A percentile compares a stretch with the other conserved stretches of the same genome.
phyloP scores from a whole-genome alignment of 2,113 vertebrate genomes.

The Onychostoma macrolepis region DNA sequence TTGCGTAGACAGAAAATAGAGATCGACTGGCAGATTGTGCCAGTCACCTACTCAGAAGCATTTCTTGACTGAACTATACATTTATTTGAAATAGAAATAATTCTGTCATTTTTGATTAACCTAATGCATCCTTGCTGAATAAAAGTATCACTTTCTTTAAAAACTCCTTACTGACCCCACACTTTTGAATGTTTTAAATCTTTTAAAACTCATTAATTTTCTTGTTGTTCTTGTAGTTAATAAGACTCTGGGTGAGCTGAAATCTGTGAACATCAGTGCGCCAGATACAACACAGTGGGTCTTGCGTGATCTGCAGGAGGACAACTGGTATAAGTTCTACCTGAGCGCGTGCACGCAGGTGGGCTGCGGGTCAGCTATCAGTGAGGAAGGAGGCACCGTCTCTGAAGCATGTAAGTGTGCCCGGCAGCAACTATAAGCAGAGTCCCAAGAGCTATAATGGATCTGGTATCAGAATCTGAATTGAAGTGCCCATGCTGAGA shows the following conservation, averaged over 20 bases:
- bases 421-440: neutral
- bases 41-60: too few relatives aligned
- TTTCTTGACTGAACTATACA: neutral
- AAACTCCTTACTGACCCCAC: neutral
- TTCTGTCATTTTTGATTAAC: neutral
- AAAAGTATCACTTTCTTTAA: neutral
- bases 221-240: constrained; percentile 79
- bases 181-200: neutral
- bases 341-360: constrained; percentile 85
- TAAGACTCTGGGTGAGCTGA: constrained; percentile 79
- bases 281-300: constrained; percentile 80
- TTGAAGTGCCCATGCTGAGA: constrained; percentile 7
- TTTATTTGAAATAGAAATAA: neutral
- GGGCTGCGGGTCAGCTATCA: constrained; percentile 85
- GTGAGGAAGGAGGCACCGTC: constrained; percentile 80
- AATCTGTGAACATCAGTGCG: constrained; percentile 76
- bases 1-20: neutral
- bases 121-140: neutral
- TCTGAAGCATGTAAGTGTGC: constrained; percentile 80
- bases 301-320: constrained; percentile 75
- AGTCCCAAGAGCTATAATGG: constrained; percentile 1
- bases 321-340: constrained; percentile 88
- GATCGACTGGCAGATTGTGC: neutral
- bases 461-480: constrained; percentile 29
- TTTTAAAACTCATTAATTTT: neutral